Percentiles rank a stretch among this genome's conserved stretches.
Evolutionary conservation across 1,140 invertebrate genomes (phyloP).

Genomic region (Portunus trituberculatus): DNA sequence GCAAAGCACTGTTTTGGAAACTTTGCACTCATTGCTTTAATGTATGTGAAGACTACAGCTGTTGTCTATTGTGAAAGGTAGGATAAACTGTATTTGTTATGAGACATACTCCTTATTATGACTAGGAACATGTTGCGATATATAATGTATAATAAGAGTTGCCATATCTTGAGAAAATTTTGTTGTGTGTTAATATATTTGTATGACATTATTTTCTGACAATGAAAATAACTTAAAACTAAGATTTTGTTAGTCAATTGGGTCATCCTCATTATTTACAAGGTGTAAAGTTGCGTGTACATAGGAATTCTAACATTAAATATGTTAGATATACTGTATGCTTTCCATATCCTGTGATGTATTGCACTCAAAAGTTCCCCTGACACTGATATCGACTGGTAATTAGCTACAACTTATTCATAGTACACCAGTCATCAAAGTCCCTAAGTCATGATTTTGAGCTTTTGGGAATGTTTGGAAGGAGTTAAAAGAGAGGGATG

Average conservation of each 20-base stretch:
- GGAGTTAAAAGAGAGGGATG: too few species aligned
- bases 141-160: constrained; percentile 63
- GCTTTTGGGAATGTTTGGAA: too few species aligned
- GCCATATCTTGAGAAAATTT: constrained; percentile 57
- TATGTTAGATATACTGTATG: constrained; percentile 60
- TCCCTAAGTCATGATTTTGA: too few species aligned
- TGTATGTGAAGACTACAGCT: constrained; percentile 74
- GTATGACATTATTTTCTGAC: constrained; percentile 55
- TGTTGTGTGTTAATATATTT: constrained; percentile 72
- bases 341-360: too few species aligned
- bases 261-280: constrained; percentile 66
- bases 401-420: too few species aligned
- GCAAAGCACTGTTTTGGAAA: constrained; percentile 72
- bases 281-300: constrained; percentile 66
- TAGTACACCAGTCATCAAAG: too few species aligned
- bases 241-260: constrained; percentile 57
- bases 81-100: constrained; percentile 75
- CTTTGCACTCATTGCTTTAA: constrained; percentile 76
- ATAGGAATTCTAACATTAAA: constrained; percentile 75
- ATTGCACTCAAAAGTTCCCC: too few species aligned
- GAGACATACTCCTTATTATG: constrained; percentile 70
- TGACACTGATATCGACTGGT: too few species aligned
- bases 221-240: constrained; percentile 20
- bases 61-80: constrained; percentile 75
- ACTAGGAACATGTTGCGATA: constrained; percentile 63